Evolutionary conservation across 1,140 invertebrate genomes (phyloP), one percentile per base, ranked within the genome.

Genomic region (Drosophila azteca): DNA sequence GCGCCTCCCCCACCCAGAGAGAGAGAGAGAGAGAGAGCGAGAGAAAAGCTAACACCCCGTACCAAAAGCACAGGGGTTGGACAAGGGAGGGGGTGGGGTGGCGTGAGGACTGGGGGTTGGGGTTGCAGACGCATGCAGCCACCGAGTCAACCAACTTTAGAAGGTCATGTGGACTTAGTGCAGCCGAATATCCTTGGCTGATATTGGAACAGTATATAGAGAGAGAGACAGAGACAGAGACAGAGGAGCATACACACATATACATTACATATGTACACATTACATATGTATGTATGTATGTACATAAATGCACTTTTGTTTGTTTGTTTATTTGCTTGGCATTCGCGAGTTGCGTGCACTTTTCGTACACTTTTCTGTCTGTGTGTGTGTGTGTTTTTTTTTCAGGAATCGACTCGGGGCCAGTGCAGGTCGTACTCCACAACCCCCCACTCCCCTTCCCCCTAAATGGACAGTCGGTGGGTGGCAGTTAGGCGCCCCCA

Each of bases 131-230:
- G 35, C 58, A 22, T 59, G 70, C 74, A 55, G 43, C 53, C 52
- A 65, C 58, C 81, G 82, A 90, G 88, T 90, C 88, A 90, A 90
- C 77, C 88, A 90, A 90, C 88, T 90, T 84, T 90, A 65, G 88
- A 90, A 90, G 88, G 88, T 90, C 87, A 90, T 80, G 72, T 90
- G 78, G 82, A 77, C 82, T 80, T 71, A 83, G 73, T 62, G 76
- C 87, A 78, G 82, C 71, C 79, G 60, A 84, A 87, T 87, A 90
- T 90, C 87, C 87, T 90, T 90, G 87, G 79, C 77, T 83, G 67
- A 67, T 89, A 83, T 88, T 88, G 82, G 81, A 85, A 87, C 72
- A 77, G 46, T 74, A 77, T 52, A 65, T 53, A 51, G 26, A 5
- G 17, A 20, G 17, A 20, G 17, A 20, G 17, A 20, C 0, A 20